Evolutionary conservation across 1,140 invertebrate species (phyloP).

Genomic region (Monomorium pharaonis): DNA sequence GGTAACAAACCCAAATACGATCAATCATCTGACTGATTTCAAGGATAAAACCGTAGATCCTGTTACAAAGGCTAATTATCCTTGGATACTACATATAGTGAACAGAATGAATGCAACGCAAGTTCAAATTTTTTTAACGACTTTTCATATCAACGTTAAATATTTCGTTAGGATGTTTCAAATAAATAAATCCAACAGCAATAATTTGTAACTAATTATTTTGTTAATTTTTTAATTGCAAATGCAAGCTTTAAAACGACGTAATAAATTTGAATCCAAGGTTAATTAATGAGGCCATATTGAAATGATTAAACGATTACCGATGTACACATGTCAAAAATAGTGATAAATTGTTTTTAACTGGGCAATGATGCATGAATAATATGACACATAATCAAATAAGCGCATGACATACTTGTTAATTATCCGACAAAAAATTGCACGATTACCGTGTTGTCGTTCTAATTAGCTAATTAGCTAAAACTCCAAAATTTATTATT

Average conservation of each 20-base stretch:
- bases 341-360: slow-evolving; percentile 11
- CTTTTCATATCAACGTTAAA: not conserved
- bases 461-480: not conserved
- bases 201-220: slow-evolving; percentile 16
- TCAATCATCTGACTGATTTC: slow-evolving; percentile 87
- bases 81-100: slow-evolving; percentile 85
- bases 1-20: slow-evolving; percentile 86
- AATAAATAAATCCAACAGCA: not conserved
- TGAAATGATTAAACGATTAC: not conserved
- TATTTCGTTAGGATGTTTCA: not conserved
- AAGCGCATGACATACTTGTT: not conserved
- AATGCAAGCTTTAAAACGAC: not conserved
- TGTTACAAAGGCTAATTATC: slow-evolving; percentile 88
- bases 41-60: slow-evolving; percentile 87
- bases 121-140: slow-evolving; percentile 52
- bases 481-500: not conserved
- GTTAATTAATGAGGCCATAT: not conserved
- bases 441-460: not conserved
- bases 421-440: not conserved
- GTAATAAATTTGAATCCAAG: slow-evolving; percentile 27
- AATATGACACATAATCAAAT: not conserved
- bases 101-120: slow-evolving; percentile 86
- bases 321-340: not conserved
- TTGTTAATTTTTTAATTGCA: not conserved
- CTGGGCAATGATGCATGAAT: not conserved